These are phyloP conservation scores for Scaptomyza cyrtandrae DNA, from an alignment of 2,888 invertebrate species.

Conservation along the genomic window DNA sequence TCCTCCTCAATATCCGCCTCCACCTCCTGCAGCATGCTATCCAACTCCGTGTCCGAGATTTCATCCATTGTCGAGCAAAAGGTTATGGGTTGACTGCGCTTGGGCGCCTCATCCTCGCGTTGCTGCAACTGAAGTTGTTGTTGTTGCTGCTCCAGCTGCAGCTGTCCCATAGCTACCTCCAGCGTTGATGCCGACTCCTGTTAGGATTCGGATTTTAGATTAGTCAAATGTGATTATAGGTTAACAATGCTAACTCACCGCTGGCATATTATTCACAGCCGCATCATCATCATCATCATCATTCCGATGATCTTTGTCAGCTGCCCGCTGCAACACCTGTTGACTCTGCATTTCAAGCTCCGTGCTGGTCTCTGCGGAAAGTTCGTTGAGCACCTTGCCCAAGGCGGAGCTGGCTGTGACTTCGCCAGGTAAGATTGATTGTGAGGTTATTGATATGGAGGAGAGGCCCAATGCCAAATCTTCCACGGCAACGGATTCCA, in stretches of 20 bases:
- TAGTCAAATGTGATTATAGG: no score
- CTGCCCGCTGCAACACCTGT: background rate
- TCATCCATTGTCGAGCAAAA: slow-evolving; percentile 85
- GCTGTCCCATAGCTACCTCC: background rate
- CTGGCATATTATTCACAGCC: slow-evolving; percentile 1
- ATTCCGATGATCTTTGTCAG: slow-evolving; percentile 2
- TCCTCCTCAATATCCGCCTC: slow-evolving; percentile 79
- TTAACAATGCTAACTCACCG: slow-evolving; percentile 33
- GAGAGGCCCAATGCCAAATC: slow-evolving; percentile 83
- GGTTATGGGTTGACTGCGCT: slow-evolving; percentile 76
- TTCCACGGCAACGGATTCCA: slow-evolving; percentile 57
- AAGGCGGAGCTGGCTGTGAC: slow-evolving; percentile 76
- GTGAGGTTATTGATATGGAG: slow-evolving; percentile 82
- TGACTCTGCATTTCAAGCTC: slow-evolving; percentile 63
- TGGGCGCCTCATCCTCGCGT: slow-evolving; percentile 15
- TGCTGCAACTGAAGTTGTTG: background rate
- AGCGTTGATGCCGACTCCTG: slow-evolving; percentile 27
- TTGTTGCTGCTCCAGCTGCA: background rate
- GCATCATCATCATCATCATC: background rate
- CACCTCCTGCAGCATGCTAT: slow-evolving; percentile 84
- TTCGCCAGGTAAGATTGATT: slow-evolving; percentile 71
- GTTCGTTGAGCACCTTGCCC: slow-evolving; percentile 73
- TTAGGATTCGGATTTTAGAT: background rate
- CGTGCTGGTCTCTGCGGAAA: slow-evolving; percentile 68
- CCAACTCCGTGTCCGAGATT: slow-evolving; percentile 84